phyloP scores from a whole-genome alignment of 1,140 invertebrate species.

The Sarcophaga bullata region DNA sequence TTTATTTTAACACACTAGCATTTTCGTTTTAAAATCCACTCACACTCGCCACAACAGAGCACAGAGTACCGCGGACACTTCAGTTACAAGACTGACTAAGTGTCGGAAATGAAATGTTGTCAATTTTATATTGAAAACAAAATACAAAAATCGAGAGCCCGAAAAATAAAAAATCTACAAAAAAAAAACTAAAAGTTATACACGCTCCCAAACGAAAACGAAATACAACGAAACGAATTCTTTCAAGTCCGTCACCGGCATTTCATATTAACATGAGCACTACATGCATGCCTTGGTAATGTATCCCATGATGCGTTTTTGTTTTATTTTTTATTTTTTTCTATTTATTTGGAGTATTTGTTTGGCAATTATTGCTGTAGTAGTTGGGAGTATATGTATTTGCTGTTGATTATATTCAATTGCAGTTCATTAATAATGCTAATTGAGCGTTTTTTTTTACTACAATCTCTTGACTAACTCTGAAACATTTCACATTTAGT shows the following conservation, averaged over 20 bases:
- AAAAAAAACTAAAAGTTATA: neutral
- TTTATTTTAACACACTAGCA: no score
- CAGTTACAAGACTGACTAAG: slow-evolving; percentile 42
- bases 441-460: neutral
- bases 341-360: neutral
- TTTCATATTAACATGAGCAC: neutral
- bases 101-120: slow-evolving; percentile 46
- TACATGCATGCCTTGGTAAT: neutral
- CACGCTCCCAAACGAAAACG: neutral
- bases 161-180: slow-evolving; percentile 14
- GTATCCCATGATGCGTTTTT: slow-evolving; percentile 6
- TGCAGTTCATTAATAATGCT: neutral
- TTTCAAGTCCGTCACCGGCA: slow-evolving; percentile 22
- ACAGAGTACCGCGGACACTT: slow-evolving; percentile 36
- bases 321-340: neutral
- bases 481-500: no score
- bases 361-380: neutral
- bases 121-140: slow-evolving; percentile 44
- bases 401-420: neutral
- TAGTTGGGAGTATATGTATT: neutral
- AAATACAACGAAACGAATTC: neutral
- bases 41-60: neutral
- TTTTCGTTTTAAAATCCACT: neutral
- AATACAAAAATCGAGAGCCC: slow-evolving; percentile 29
- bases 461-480: no score